Conservation (phyloP, 37 sponge, comb jelly and placozoan species). For the Ephydatia muelleri region DNA sequence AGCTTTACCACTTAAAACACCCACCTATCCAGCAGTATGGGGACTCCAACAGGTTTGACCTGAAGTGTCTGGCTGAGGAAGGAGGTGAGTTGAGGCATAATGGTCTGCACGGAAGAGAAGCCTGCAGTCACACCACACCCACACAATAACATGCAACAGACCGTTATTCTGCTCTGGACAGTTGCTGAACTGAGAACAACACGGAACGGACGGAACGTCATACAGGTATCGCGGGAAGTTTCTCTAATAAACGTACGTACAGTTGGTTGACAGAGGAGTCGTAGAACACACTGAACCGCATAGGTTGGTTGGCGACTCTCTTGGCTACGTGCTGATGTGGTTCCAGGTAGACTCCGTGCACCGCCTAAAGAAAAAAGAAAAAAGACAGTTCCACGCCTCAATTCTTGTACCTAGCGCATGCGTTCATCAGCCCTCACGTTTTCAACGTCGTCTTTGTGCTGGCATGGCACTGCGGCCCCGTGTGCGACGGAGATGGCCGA, state of each 20-base stretch:
- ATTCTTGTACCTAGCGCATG: not conserved
- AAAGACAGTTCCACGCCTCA: not conserved
- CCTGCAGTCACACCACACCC: not conserved
- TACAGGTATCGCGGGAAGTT: no score
- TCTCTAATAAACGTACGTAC: not conserved
- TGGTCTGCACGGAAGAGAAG: not conserved
- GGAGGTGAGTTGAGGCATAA: not conserved
- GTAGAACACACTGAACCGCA: slow-evolving; percentile 34
- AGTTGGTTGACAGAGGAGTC: not conserved
- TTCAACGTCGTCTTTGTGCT: not conserved
- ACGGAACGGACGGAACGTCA: not conserved
- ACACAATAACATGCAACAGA: not conserved
- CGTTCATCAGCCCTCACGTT: not conserved
- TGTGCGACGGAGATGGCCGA: not conserved
- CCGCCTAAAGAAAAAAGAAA: not conserved
- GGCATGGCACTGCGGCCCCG: not conserved
- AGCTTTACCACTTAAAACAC: no score
- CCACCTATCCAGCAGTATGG: not conserved
- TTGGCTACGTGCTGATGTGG: slow-evolving; percentile 11
- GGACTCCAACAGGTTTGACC: not conserved
- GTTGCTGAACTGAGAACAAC: not conserved
- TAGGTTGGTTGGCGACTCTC: slow-evolving; percentile 36
- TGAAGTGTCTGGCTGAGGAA: not conserved
- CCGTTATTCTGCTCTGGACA: not conserved
- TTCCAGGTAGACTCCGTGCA: slow-evolving; percentile 29